Evolutionary conservation across 2,888 invertebrate genomes (phyloP).

Genomic region (Limenitis camilla): DNA sequence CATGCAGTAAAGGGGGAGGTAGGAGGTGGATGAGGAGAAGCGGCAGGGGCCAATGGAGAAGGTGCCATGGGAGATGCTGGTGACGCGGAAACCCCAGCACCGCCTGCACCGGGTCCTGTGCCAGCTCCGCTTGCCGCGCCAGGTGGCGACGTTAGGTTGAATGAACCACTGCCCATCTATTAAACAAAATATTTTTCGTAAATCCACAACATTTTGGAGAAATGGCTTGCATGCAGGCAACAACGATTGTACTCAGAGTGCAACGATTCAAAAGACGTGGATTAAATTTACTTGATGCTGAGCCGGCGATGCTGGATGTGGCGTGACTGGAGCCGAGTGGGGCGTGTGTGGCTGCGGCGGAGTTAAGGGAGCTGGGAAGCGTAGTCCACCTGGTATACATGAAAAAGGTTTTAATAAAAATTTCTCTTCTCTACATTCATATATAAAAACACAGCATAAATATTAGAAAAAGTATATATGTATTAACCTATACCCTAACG

Average conservation of each 20-base stretch:
- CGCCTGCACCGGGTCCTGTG: conserved; percentile 38
- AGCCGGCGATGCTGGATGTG: conserved; percentile 68
- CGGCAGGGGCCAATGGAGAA: conserved; percentile 60
- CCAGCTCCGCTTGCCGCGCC: conserved; percentile 46
- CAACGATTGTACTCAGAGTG: neutral
- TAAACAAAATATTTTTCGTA: too few relatives aligned
- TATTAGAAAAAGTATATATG: too few relatives aligned
- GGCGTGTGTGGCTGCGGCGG: conserved; percentile 79
- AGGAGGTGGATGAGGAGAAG: conserved; percentile 72
- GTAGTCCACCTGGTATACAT: conserved; percentile 63
- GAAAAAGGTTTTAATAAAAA: neutral
- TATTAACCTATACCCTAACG: too few relatives aligned
- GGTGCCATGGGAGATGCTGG: conserved; percentile 67
- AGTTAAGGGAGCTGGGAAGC: conserved; percentile 90
- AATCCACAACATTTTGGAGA: too few relatives aligned
- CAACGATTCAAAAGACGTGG: neutral
- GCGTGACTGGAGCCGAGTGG: conserved; percentile 77
- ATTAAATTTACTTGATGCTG: conserved; percentile 69
- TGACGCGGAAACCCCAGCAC: conserved; percentile 53
- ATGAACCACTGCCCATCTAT: conserved; percentile 59
- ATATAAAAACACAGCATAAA: neutral
- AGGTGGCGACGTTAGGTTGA: conserved; percentile 67
- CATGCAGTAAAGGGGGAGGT: conserved; percentile 86
- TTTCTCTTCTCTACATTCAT: neutral
- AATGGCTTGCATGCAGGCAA: too few relatives aligned